Conservation (phyloP, 2,113 vertebrate species). For the Takifugu flavidus region DNA sequence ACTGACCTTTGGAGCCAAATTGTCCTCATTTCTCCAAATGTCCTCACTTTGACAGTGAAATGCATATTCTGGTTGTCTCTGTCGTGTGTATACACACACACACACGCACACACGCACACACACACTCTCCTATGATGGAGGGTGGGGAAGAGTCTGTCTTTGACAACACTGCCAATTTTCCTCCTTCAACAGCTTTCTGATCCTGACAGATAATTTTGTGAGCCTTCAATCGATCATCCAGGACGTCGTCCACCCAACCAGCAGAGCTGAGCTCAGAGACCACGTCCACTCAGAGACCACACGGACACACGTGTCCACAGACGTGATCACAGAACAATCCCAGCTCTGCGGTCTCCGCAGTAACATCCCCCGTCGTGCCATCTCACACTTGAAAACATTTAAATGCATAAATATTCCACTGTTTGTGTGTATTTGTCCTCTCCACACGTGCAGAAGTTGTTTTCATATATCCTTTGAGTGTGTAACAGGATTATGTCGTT, state of each 20-base stretch:
- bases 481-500: background rate
- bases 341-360: background rate
- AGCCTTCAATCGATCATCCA: constrained; percentile 71
- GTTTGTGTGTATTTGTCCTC: background rate
- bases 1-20: no score
- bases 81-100: background rate
- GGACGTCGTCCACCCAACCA: constrained; percentile 60
- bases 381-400: background rate
- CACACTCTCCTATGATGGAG: constrained; percentile 49
- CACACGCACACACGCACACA: background rate
- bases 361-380: background rate
- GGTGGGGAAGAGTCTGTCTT: constrained; percentile 62
- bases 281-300: constrained; percentile 46
- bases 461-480: no score
- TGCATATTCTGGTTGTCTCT: constrained; percentile 4
- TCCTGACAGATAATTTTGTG: constrained; percentile 63
- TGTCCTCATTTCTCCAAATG: no score
- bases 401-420: background rate
- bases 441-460: no score
- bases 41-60: constrained; percentile 20
- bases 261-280: constrained; percentile 51
- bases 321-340: background rate
- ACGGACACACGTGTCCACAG: constrained; percentile 6
- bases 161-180: constrained; percentile 70
- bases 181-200: constrained; percentile 68